Base-by-base conservation (phyloP, 1,140 invertebrate genomes). In the Atta texana region DNA sequence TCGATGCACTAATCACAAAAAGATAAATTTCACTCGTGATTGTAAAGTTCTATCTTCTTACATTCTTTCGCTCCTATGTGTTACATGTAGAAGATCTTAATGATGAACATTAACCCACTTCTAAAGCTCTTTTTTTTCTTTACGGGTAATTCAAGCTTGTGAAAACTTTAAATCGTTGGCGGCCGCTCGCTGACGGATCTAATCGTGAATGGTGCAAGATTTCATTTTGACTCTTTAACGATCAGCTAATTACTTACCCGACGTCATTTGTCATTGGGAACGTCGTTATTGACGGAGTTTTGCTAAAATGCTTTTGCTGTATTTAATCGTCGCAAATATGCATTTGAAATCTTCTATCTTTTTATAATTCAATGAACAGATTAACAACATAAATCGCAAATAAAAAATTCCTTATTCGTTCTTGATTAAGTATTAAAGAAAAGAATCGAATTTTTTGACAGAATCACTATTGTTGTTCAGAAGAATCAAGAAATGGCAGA, bases 101-200 rank as follows among this genome's bases (percentile, higher is more conserved):
- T 87, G 69, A 72, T 34, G 68, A 87, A 75, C 80, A 81, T 87
- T 87, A 87, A 87, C 86, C 86, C 66, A 87, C 68, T 87, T 87
- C 39, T 59, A 21, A 55, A 85, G 51, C 51, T 75, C 34, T 63
- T 66, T 84, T 78, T 87, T 82, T 74, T 68, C n/a, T 55, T 51
- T 63, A 24, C 51, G 14, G 49, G 21, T 74, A 71, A 71, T 28
- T 81, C 39, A 6, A 68, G 66, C 53, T 82, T 24, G 85, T 82
- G 77, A 82, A 86, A 82, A 86, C 53, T 86, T 86, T 86, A 86
- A 63, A 63, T 86, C 55, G 63, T 55, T 4, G 39, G 53, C 76
- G 39, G 57, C 64, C 51, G 53, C 64, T 31, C 59, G 66, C 77
- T 69, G 77, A 86, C n/a, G 64, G 78, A 86, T 86, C 66, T 86